Evolutionary conservation across 1,140 invertebrate species (phyloP), one percentile per base, ranked within the genome.

Genomic region (Drosophila watanabei): DNA sequence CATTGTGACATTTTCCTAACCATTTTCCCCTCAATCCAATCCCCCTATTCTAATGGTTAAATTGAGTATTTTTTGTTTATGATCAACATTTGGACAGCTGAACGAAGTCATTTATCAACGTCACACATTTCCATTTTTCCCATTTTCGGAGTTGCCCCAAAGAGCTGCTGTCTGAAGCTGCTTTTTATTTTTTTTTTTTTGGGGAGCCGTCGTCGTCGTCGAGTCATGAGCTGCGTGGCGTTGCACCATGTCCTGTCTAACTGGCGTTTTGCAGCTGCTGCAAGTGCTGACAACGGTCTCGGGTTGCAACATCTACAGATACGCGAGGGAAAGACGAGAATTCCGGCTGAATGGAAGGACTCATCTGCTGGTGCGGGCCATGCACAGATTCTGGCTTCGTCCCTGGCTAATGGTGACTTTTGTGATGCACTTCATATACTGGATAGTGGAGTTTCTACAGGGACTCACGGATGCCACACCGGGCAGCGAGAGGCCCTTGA

Each of bases 291-390:
- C 70, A 60, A 65, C 66, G 37, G 37, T 82, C 13, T 51, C 62
- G 18, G 83, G 83, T 35, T 87, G 83, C 52, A 87, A 87, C 45
- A 65, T 87, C n/a, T 87, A 76, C 56, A 51, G 18, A 10, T 76
- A 61, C 35, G 18, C 30, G 32, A 41, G 45, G 11, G 14, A 54
- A 9, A 41, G n/a, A 10, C 33, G 48, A 28, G 45, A 43, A 6
- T 86, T 86, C 13, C 20, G 20, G 24, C 20, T 49, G 5, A 56
- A 35, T 11, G 6, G 9, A 2, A 28, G n/a, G 6, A 18, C 81
- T 33, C 30, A 79, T 24, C 10, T 11, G 5, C 7, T 46, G 4
- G 46, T 86, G n/a, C 33, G 39, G 20, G 14, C 78, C n/a, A 11
- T 80, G 46, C 83, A 87, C 45, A 39, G 39, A 28, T 35, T 82